A percentile compares a stretch with the other conserved stretches of the same genome.
Conservation (phyloP, 2,888 invertebrate species). For the Megastigmus dorsalis region DNA sequence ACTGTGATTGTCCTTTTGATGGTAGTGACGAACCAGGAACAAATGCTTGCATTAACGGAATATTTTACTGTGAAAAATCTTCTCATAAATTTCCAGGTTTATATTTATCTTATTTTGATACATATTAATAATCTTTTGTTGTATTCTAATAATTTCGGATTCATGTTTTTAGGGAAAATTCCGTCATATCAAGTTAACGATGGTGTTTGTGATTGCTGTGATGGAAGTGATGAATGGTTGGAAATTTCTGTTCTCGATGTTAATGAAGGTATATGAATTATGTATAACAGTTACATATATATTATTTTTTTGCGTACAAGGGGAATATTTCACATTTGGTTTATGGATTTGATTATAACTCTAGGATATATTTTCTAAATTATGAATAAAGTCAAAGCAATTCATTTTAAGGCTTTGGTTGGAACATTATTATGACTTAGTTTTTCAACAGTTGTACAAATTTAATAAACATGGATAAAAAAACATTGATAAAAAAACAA, state of each 20-base stretch:
- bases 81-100: slow-evolving; percentile 11
- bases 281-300: background rate
- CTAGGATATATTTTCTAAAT: too few species aligned
- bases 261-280: slow-evolving; percentile 34
- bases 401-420: too few species aligned
- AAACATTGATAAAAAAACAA: too few species aligned
- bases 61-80: slow-evolving; percentile 83
- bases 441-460: too few species aligned
- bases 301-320: background rate
- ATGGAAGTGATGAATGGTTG: slow-evolving; percentile 91
- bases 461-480: too few species aligned
- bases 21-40: slow-evolving; percentile 90
- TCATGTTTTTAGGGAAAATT: slow-evolving; percentile 73
- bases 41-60: slow-evolving; percentile 88
- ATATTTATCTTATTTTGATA: slow-evolving; percentile 32
- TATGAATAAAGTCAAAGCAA: too few species aligned
- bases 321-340: too few species aligned
- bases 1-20: slow-evolving; percentile 87
- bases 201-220: slow-evolving; percentile 95
- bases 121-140: background rate
- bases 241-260: slow-evolving; percentile 38
- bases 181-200: slow-evolving; percentile 92
- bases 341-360: too few species aligned
- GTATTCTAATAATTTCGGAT: background rate
- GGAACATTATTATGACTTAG: too few species aligned